Evolutionary conservation across 2,113 vertebrate species (phyloP), one percentile per base, ranked within the genome.

Genomic region (Cichladusa arquata): DNA sequence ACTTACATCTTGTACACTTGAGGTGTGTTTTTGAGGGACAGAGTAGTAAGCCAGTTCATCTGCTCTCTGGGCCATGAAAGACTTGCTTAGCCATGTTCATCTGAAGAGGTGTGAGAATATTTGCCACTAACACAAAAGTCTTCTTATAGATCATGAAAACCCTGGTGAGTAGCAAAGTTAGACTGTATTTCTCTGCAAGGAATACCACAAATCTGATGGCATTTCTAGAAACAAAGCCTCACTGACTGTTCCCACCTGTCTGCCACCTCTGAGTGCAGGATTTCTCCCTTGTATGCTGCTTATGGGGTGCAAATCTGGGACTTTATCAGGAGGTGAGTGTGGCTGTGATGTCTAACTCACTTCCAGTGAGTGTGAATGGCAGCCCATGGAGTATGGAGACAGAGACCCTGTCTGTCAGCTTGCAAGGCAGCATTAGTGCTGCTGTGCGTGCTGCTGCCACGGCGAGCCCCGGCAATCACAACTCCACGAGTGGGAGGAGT

Each of bases 401-500:
- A 65, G 44, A 67, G 9, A 9, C 47, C 18, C 42, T 40, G 42
- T 3, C 29, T 67, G 47, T 17, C 23, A 65, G 45, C 12, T 29
- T 56, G 20, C 69, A 54, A 73, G 38, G 34, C 36, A 69, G 20
- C 19, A 22, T 23, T 12, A 20, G 22, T 57, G 25, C 26, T 88
- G 25, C 24, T 28, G 14, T 36, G 28, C 19, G 22, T 14, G 28
- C 47, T 56, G 57, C 19, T 8, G 7, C 60, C 40, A 28, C 0
- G 0, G 26, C 34, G 64, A 48, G 53, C 33, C 51, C 61, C 4
- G 6, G 5, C 51, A 5, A 31, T 53, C 14, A 9, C n/a, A 44
- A 8, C 25, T 11, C 9, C 0, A 4, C 2, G 4, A 53, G 18
- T 0, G 7, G 42, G 22, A 93, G 62, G 85, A 33, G 17, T 11